Conservation (phyloP, 1,140 invertebrate species). For the Phymastichus coffea region DNA sequence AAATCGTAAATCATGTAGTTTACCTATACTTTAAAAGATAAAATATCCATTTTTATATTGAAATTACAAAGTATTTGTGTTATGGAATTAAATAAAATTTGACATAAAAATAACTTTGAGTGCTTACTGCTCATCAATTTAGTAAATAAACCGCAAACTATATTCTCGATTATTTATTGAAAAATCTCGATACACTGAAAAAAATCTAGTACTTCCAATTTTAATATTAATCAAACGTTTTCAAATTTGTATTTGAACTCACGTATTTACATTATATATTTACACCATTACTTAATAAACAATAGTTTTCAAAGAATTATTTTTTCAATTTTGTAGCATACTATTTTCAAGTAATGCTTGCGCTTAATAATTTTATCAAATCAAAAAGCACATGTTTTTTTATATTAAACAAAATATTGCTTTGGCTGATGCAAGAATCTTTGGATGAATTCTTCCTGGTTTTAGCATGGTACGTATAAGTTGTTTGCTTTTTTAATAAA, state of each 20-base stretch:
- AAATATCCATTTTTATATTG: constrained; percentile 52
- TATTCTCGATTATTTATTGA: too few relatives aligned
- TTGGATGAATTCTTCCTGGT: constrained; percentile 42
- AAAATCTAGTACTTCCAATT: too few relatives aligned
- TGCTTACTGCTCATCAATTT: constrained; percentile 47
- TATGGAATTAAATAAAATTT: constrained; percentile 52
- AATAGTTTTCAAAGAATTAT: too few relatives aligned
- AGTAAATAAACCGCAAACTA: constrained; percentile 3
- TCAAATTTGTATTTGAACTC: too few relatives aligned
- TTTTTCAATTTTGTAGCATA: too few relatives aligned
- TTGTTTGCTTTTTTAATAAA: constrained; percentile 33
- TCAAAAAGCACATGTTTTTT: constrained; percentile 37
- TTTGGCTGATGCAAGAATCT: constrained; percentile 48
- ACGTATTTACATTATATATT: too few relatives aligned
- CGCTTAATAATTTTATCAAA: constrained; percentile 40
- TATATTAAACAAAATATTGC: constrained; percentile 45
- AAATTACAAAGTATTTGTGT: constrained; percentile 50
- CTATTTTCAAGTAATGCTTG: constrained; percentile 39
- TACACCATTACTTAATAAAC: too few relatives aligned
- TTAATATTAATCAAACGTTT: too few relatives aligned
- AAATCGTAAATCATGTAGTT: constrained; percentile 45
- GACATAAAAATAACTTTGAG: constrained; percentile 48
- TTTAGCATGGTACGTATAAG: constrained; percentile 50
- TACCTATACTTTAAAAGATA: constrained; percentile 45
- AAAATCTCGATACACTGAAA: too few relatives aligned